Evolutionary conservation across 2,888 invertebrate genomes (phyloP).

Genomic region (Drosophila hamatofila): DNA sequence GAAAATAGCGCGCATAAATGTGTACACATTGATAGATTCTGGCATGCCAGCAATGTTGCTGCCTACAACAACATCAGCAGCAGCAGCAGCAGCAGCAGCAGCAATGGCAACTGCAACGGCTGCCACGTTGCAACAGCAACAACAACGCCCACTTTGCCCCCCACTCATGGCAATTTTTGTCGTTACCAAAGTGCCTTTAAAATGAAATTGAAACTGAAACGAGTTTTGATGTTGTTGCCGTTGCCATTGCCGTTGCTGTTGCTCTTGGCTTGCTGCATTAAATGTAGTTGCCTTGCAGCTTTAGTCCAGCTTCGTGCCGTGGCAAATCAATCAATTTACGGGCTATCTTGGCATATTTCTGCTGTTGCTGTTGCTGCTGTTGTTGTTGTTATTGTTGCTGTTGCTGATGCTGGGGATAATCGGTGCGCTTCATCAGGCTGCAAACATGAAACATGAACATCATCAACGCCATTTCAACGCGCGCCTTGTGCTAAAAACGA

Average conservation of each 20-base stretch:
- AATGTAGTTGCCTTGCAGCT: conserved; percentile 47
- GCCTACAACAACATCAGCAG: conserved; percentile 20
- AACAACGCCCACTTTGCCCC: conserved; percentile 65
- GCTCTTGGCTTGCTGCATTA: conserved; percentile 10
- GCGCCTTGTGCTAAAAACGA: conserved; percentile 60
- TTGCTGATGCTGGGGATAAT: conserved; percentile 71
- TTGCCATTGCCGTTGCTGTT: conserved; percentile 20
- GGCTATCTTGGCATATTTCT: conserved; percentile 67
- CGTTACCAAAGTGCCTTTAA: conserved; percentile 67
- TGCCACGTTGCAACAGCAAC: conserved; percentile 31
- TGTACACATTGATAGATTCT: conserved; percentile 59
- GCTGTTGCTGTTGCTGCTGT: conserved; percentile 28
- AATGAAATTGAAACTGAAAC: conserved; percentile 78
- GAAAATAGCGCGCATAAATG: conserved; percentile 53
- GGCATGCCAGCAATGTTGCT: conserved; percentile 52
- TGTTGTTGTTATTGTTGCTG: conserved; percentile 45
- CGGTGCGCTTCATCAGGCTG: conserved; percentile 79
- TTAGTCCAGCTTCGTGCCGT: conserved; percentile 74
- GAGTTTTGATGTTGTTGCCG: conserved; percentile 53
- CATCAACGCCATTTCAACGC: conserved; percentile 81
- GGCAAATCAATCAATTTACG: conserved; percentile 83
- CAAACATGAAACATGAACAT: conserved; percentile 80
- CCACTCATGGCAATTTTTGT: conserved; percentile 41
- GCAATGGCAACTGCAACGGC: conserved; percentile 36
- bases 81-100: conserved; percentile 27